phyloP scores from a whole-genome alignment of 2,113 vertebrate species.

The Ornithorhynchus anatinus region DNA sequence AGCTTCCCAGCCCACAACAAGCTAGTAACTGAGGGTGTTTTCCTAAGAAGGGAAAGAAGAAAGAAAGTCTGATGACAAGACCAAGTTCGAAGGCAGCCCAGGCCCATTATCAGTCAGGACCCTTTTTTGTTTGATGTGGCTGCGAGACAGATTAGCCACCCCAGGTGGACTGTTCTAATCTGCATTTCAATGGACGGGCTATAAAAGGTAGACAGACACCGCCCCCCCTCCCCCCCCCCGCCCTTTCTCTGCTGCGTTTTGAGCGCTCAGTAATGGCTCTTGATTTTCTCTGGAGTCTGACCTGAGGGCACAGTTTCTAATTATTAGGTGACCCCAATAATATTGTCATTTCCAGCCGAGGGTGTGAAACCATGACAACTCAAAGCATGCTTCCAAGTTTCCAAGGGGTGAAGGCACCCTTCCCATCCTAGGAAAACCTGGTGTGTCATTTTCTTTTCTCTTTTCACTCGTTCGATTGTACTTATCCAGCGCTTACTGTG shows the following conservation, averaged over 20 bases:
- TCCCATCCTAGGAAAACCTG: constrained; percentile 63
- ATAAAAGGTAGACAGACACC: constrained; percentile 70
- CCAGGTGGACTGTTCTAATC: constrained; percentile 73
- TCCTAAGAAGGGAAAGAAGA: no score
- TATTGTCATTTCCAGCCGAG: constrained; percentile 77
- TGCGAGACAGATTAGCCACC: constrained; percentile 74
- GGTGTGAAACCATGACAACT: constrained; percentile 68
- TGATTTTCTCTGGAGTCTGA: constrained; percentile 67
- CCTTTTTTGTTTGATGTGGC: constrained; percentile 56
- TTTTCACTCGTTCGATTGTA: no score
- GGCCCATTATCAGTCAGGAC: constrained; percentile 47
- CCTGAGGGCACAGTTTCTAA: no score
- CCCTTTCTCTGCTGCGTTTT: constrained; percentile 74
- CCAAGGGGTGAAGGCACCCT: constrained; percentile 65
- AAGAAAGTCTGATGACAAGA: constrained; percentile 35
- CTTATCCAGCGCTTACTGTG: no score
- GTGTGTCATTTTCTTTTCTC: no score
- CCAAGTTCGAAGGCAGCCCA: constrained; percentile 18
- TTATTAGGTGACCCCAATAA: constrained; percentile 70
- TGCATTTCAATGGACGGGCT: constrained; percentile 66
- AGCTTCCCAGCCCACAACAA: no score
- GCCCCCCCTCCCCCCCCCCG: constrained; percentile 65
- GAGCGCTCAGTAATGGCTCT: constrained; percentile 70
- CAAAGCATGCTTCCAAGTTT: constrained; percentile 62
- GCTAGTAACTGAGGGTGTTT: no score